phyloP scores from a whole-genome alignment of 1,140 invertebrate genomes.

The Trichonephila clavata region DNA sequence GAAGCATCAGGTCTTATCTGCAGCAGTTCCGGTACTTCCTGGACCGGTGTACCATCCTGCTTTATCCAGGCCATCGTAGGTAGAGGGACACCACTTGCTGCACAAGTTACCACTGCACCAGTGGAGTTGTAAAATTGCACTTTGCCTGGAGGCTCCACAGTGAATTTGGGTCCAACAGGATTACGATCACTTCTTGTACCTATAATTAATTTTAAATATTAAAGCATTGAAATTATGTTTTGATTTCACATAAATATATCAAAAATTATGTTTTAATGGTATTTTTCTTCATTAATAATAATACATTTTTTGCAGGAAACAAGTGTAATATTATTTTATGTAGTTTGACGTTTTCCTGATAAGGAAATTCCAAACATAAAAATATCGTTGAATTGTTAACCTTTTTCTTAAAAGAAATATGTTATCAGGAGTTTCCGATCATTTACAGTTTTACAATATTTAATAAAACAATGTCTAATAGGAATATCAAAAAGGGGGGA shows the following conservation, averaged over 20 bases:
- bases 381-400: no score
- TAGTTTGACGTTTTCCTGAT: no score
- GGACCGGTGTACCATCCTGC: conserved; percentile 84
- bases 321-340: no score
- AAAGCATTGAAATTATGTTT: background rate
- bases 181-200: conserved; percentile 34
- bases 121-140: conserved; percentile 97
- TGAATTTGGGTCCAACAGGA: conserved; percentile 86
- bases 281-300: no score
- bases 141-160: conserved; percentile 94
- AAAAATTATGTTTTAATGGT: no score
- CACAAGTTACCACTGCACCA: conserved; percentile 94
- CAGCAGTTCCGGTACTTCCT: conserved; percentile 86
- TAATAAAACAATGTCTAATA: no score
- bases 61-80: conserved; percentile 90
- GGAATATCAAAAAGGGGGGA: no score
- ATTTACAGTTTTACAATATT: no score
- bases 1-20: conserved; percentile 83
- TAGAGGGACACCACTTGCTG: conserved; percentile 85
- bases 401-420: no score
- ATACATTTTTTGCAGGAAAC: no score
- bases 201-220: background rate
- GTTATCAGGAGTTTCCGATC: no score
- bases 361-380: no score
- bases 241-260: background rate